phyloP scores from a whole-genome alignment of 1,140 invertebrate genomes.

The Dendrolimus kikuchii region DNA sequence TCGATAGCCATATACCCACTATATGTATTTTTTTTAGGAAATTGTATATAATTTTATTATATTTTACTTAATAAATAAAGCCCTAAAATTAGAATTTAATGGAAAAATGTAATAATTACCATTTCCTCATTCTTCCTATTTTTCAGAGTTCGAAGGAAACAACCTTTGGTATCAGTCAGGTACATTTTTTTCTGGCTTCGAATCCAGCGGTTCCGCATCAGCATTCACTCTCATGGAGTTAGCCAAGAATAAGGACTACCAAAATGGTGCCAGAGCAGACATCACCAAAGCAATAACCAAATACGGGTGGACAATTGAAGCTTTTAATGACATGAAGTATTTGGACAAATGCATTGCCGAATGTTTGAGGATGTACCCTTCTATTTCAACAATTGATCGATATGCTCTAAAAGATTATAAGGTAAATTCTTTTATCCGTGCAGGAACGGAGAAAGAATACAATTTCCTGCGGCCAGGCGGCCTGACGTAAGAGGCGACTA shows the following conservation, averaged over 20 bases:
- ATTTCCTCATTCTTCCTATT: not conserved
- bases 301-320: conserved; percentile 41
- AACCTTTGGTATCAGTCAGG: conserved; percentile 18
- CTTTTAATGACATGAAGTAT: conserved; percentile 37
- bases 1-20: too few relatives aligned
- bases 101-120: too few relatives aligned
- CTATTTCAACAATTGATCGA: conserved; percentile 19
- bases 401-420: conserved; percentile 14
- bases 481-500: too few relatives aligned
- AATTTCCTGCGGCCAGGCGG: too few relatives aligned
- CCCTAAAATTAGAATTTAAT: too few relatives aligned
- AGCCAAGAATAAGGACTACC: conserved; percentile 49
- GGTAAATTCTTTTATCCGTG: too few relatives aligned
- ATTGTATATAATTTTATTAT: too few relatives aligned
- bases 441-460: too few relatives aligned
- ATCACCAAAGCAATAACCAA: conserved; percentile 48
- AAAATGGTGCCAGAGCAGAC: conserved; percentile 58
- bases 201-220: conserved; percentile 57
- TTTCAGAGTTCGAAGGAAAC: conserved; percentile 19
- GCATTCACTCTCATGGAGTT: conserved; percentile 63
- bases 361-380: conserved; percentile 55
- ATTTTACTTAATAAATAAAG: too few relatives aligned
- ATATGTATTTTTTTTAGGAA: too few relatives aligned
- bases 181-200: conserved; percentile 44
- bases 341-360: conserved; percentile 39